phyloP scores from a whole-genome alignment of 2,888 invertebrate species.

The Sialis lutaria region DNA sequence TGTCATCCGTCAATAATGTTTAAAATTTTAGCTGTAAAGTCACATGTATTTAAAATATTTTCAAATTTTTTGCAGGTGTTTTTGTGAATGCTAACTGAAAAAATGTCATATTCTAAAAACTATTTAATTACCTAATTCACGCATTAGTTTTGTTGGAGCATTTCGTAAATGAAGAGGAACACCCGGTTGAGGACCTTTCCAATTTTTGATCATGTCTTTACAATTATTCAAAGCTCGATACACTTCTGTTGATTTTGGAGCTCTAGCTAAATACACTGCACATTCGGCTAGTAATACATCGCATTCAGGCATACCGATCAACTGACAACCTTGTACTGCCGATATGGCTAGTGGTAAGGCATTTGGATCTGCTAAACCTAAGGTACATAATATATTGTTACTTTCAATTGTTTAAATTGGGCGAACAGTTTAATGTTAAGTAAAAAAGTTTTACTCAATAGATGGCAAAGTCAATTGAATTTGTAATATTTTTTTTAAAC shows the following conservation, averaged over 20 bases:
- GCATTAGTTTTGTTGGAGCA: conserved; percentile 65
- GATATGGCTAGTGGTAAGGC: conserved; percentile 51
- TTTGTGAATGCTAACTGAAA: too few species aligned
- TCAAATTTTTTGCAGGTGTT: too few species aligned
- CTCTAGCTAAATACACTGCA: conserved; percentile 56
- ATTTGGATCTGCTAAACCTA: conserved; percentile 46
- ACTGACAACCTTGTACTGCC: conserved; percentile 61
- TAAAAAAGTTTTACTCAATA: not conserved
- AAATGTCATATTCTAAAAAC: not conserved
- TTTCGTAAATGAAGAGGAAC: conserved; percentile 66
- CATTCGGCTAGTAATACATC: conserved; percentile 63
- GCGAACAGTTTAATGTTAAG: not conserved
- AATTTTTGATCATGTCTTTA: conserved; percentile 36
- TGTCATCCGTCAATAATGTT: too few species aligned
- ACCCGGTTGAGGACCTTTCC: conserved; percentile 50
- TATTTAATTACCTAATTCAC: conserved; percentile 38
- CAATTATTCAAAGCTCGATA: conserved; percentile 33
- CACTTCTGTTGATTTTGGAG: conserved; percentile 52
- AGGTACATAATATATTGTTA: conserved; percentile 5
- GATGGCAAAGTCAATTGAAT: too few species aligned
- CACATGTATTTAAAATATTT: too few species aligned
- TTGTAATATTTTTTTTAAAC: too few species aligned
- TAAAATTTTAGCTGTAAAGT: too few species aligned
- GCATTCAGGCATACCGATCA: conserved; percentile 68
- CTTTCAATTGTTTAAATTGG: not conserved